Percentiles rank a stretch among this genome's conserved stretches.
Evolutionary conservation across 2,113 vertebrate species (phyloP).

Genomic region (Steatornis caripensis): DNA sequence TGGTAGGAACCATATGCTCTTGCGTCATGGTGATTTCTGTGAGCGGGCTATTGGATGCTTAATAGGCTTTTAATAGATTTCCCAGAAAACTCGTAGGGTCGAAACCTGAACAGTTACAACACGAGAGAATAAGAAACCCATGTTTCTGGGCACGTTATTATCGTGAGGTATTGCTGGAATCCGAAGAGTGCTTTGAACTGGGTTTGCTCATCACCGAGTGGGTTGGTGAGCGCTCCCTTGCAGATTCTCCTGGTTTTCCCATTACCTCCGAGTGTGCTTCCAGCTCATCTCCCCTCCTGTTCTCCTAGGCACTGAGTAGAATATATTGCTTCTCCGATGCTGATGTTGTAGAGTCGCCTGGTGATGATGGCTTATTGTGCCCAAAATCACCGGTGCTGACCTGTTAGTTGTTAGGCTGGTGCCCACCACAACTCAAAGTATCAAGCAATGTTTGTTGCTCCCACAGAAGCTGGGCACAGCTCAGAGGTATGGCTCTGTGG

Average conservation of each 20-base stretch:
- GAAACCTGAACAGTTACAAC: background rate
- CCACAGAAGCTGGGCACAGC: fast-evolving
- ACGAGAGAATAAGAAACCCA: background rate
- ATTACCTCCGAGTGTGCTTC: background rate
- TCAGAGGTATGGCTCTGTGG: background rate
- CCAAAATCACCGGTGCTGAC: fast-evolving
- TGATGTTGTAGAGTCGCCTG: fast-evolving
- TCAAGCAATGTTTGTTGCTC: background rate
- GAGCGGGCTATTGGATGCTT: background rate
- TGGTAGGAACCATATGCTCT: background rate
- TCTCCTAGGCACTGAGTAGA: background rate
- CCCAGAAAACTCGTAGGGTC: background rate
- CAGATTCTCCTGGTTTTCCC: background rate
- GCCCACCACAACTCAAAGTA: background rate
- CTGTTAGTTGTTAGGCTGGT: background rate
- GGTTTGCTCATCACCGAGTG: background rate
- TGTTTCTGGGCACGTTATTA: background rate
- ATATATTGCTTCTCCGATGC: fast-evolving
- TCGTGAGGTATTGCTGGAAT: slow-evolving; percentile 24
- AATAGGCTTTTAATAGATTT: background rate
- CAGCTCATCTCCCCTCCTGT: background rate
- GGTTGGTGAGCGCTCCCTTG: background rate
- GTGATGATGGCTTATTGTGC: background rate
- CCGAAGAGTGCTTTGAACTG: slow-evolving; percentile 1
- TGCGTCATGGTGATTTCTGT: background rate